Conservation (phyloP, 2,797 vertebrate species). For the Smutsia gigantea region DNA sequence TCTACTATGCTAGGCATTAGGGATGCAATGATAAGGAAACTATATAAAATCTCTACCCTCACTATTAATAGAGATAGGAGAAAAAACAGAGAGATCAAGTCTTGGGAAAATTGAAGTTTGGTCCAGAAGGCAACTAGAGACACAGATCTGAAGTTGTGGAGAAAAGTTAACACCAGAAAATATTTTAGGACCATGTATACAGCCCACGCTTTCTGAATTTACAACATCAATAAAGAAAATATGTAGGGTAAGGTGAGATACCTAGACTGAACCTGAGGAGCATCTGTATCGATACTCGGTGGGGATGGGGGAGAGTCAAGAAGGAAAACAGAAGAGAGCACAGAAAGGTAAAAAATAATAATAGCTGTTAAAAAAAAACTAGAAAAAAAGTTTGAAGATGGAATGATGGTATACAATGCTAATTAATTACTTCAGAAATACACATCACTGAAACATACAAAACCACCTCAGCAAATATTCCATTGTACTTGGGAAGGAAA, state of each 20-base stretch:
- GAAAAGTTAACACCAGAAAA: constrained; percentile 39
- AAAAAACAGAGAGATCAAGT: background rate
- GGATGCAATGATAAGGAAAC: background rate
- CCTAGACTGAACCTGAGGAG: background rate
- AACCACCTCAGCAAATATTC: constrained; percentile 29
- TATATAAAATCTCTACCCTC: background rate
- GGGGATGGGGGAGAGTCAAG: background rate
- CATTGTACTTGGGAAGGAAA: background rate
- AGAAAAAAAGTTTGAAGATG: background rate
- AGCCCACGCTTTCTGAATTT: background rate
- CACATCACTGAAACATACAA: constrained; percentile 21
- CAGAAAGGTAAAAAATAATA: background rate
- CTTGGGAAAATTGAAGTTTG: background rate
- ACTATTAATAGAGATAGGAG: background rate
- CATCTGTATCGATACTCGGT: background rate
- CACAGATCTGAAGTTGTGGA: background rate
- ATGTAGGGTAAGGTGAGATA: background rate
- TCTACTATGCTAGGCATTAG: background rate
- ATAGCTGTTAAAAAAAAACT: background rate
- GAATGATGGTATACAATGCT: background rate
- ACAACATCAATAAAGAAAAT: constrained; percentile 24
- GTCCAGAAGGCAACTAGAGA: background rate
- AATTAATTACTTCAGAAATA: background rate
- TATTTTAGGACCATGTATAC: background rate
- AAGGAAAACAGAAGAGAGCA: background rate